Evolutionary conservation across 2,113 vertebrate genomes (phyloP).

Genomic region (Seriola aureovittata): DNA sequence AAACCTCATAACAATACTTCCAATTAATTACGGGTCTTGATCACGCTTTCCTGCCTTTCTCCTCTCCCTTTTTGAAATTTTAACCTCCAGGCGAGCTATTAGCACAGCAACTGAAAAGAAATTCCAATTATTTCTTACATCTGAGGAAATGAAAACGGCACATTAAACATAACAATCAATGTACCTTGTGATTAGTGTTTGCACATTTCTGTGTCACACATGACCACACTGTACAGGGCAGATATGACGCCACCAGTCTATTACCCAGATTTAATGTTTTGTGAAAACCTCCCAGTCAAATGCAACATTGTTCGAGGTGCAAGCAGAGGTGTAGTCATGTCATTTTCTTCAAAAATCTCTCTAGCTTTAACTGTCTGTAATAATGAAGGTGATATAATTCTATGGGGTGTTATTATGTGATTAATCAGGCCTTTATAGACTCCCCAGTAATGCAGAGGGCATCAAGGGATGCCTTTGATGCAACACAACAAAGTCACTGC

Average conservation of each 20-base stretch:
- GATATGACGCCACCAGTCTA: slow-evolving; percentile 22
- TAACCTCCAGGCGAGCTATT: slow-evolving; percentile 71
- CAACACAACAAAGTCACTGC: slow-evolving; percentile 16
- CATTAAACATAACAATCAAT: slow-evolving; percentile 67
- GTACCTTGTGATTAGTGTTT: slow-evolving; percentile 66
- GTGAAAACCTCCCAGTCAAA: slow-evolving; percentile 30
- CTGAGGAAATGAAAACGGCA: slow-evolving; percentile 70
- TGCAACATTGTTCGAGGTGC: slow-evolving; percentile 10
- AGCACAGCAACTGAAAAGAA: slow-evolving; percentile 49
- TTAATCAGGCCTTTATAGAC: slow-evolving; percentile 70
- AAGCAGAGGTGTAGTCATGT: slow-evolving; percentile 3
- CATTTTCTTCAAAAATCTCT: slow-evolving; percentile 19
- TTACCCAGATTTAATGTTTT: slow-evolving; percentile 42
- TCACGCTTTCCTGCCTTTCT: slow-evolving; percentile 51
- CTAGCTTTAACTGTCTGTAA: slow-evolving; percentile 44
- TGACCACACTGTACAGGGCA: slow-evolving; percentile 11
- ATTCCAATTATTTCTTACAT: slow-evolving; percentile 72
- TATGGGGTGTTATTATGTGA: slow-evolving; percentile 60
- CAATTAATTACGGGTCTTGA: slow-evolving; percentile 67
- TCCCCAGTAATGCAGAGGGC: slow-evolving; percentile 35
- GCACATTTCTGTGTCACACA: slow-evolving; percentile 48
- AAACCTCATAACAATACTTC: slow-evolving; percentile 46
- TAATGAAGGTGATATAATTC: slow-evolving; percentile 56
- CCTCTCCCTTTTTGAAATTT: slow-evolving; percentile 55
- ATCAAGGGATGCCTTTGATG: slow-evolving; percentile 33